Evolutionary conservation across 2,797 vertebrate genomes (phyloP).

Genomic region (Poeciliopsis paucimaculata): DNA sequence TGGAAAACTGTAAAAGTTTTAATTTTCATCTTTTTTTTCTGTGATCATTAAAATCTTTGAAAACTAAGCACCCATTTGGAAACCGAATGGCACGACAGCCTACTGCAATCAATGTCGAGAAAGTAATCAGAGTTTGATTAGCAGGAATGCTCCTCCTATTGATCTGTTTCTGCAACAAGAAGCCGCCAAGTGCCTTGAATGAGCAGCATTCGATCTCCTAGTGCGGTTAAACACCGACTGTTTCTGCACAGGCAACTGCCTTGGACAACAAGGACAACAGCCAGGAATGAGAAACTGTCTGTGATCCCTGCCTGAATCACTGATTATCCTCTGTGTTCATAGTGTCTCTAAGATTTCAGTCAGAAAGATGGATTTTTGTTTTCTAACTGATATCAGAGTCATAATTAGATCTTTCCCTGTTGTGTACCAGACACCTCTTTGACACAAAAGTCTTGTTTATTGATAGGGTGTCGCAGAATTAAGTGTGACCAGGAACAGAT

Average conservation of each 20-base stretch:
- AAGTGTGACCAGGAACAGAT: constrained; percentile 19
- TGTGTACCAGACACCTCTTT: constrained; percentile 24
- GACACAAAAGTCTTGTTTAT: constrained; percentile 23
- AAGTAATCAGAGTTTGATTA: constrained; percentile 77
- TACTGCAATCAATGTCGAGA: constrained; percentile 60
- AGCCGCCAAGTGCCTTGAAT: constrained; percentile 49
- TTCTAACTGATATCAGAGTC: constrained; percentile 24
- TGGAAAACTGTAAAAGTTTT: constrained; percentile 36
- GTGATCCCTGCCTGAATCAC: constrained; percentile 44
- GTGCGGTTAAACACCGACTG: constrained; percentile 65
- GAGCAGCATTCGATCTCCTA: constrained; percentile 63
- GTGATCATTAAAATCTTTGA: constrained; percentile 58
- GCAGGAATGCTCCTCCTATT: constrained; percentile 60
- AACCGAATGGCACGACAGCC: constrained; percentile 55
- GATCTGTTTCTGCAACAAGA: constrained; percentile 58
- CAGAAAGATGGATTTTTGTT: constrained; percentile 12
- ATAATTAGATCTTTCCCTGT: constrained; percentile 29
- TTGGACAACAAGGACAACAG: constrained; percentile 44
- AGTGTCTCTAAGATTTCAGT: constrained; percentile 29
- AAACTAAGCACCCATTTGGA: constrained; percentile 50
- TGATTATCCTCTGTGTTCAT: constrained; percentile 39
- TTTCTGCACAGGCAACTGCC: constrained; percentile 43
- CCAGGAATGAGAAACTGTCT: constrained; percentile 47
- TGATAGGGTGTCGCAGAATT: constrained; percentile 23
- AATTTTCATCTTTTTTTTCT: constrained; percentile 10